Percentiles rank a stretch among this genome's conserved stretches.
These are phyloP conservation scores for Cotesia chilonis DNA, from an alignment of 1,140 invertebrate species.

Conservation along the genomic window DNA sequence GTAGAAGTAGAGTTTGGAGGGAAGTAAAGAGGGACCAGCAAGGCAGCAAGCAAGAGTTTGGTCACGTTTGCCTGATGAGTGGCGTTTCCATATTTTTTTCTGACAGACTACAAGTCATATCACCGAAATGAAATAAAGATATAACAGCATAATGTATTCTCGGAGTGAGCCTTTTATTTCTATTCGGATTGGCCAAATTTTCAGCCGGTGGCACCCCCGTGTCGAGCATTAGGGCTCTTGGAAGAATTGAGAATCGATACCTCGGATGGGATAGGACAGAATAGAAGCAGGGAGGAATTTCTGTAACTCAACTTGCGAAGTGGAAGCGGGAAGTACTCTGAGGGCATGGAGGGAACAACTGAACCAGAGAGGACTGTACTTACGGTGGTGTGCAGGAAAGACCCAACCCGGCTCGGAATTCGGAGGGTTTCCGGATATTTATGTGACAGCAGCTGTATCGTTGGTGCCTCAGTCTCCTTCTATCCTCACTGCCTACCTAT, in stretches of 20 bases:
- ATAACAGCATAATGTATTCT: too few species aligned
- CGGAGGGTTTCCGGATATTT: slow-evolving; percentile 47
- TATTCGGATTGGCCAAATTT: too few species aligned
- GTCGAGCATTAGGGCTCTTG: not conserved
- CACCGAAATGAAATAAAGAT: too few species aligned
- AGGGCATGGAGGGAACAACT: too few species aligned
- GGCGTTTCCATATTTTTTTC: too few species aligned
- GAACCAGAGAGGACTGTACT: slow-evolving; percentile 9
- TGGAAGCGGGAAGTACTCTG: slow-evolving; percentile 1
- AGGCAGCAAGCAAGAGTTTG: too few species aligned
- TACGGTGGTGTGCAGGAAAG: slow-evolving; percentile 20
- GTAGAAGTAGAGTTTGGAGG: too few species aligned
- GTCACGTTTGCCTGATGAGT: too few species aligned
- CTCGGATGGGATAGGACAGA: not conserved
- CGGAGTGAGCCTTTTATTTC: too few species aligned
- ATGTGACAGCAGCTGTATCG: slow-evolving; percentile 47
- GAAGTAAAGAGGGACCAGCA: too few species aligned
- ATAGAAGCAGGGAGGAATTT: slow-evolving; percentile 30
- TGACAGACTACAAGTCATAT: too few species aligned
- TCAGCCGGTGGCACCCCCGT: too few species aligned
- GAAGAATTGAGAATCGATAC: slow-evolving; percentile 46
- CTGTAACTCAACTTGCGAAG: slow-evolving; percentile 38
- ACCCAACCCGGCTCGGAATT: slow-evolving; percentile 35
- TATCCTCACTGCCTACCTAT: not conserved
- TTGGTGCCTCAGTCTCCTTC: slow-evolving; percentile 24